Percentiles rank a stretch among this genome's conserved stretches.
Evolutionary conservation across 1,140 invertebrate species (phyloP).

Genomic region (Hypothenemus hampei): DNA sequence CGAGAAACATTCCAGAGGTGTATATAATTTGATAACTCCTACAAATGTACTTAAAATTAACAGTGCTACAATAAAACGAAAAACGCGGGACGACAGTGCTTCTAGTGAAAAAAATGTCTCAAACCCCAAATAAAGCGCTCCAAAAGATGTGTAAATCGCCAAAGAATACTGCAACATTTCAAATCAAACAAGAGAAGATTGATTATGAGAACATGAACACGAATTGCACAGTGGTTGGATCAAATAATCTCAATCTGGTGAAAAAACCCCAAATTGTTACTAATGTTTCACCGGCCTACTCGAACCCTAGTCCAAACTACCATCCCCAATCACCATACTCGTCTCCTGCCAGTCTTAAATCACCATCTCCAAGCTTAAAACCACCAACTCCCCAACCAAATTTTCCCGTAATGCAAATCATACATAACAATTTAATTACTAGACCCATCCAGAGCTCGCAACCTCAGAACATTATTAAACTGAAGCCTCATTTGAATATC

Average conservation of each 20-base stretch:
- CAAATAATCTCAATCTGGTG: constrained; percentile 44
- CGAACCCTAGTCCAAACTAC: constrained; percentile 42
- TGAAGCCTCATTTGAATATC: constrained; percentile 45
- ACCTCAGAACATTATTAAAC: constrained; percentile 42
- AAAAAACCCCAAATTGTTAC: constrained; percentile 43
- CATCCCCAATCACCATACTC: constrained; percentile 42
- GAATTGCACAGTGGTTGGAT: constrained; percentile 44
- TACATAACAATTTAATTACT: constrained; percentile 40
- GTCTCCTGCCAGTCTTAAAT: constrained; percentile 42
- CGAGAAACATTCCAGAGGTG: constrained; percentile 31
- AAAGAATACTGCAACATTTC: constrained; percentile 38
- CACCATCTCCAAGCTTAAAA: constrained; percentile 40
- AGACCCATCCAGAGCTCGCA: constrained; percentile 38
- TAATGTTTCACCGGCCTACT: constrained; percentile 42
- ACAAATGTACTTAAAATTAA: constrained; percentile 31
- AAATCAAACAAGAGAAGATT: constrained; percentile 38
- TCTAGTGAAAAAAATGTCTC: constrained; percentile 45
- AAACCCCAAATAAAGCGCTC: constrained; percentile 38
- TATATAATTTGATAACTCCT: constrained; percentile 22
- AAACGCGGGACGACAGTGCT: too few species aligned
- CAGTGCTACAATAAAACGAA: constrained; percentile 30
- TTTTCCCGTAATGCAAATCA: constrained; percentile 44
- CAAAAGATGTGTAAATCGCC: constrained; percentile 47
- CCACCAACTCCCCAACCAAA: constrained; percentile 42
- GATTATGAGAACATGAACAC: constrained; percentile 44